phyloP scores from a whole-genome alignment of 2,888 invertebrate species.

The Amiota mariae region DNA sequence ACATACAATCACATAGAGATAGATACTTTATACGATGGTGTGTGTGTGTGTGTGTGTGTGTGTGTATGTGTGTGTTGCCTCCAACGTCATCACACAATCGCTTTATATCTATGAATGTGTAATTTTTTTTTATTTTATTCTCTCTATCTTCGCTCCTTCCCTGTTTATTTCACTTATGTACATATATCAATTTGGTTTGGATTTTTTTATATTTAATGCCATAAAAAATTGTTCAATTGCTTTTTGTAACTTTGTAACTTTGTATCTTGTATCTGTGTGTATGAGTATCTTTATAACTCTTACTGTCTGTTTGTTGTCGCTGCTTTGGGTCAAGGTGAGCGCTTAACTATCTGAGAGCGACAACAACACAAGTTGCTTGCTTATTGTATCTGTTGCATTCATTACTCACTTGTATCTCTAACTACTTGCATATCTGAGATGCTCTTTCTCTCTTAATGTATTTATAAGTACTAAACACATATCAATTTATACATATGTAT shows the following conservation, averaged over 20 bases:
- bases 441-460: neutral
- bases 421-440: constrained; percentile 58
- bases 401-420: constrained; percentile 50
- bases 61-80: too few relatives aligned
- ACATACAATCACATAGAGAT: too few relatives aligned
- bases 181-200: constrained; percentile 3
- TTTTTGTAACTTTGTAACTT: constrained; percentile 43
- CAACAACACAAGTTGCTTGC: constrained; percentile 30
- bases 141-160: too few relatives aligned
- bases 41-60: too few relatives aligned
- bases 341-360: constrained; percentile 29
- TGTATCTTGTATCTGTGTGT: constrained; percentile 37
- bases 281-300: neutral
- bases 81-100: too few relatives aligned
- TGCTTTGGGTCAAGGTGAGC: constrained; percentile 71
- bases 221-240: constrained; percentile 68
- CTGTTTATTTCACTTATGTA: too few relatives aligned
- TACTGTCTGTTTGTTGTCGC: constrained; percentile 35
- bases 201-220: constrained; percentile 23
- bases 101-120: too few relatives aligned
- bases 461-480: neutral
- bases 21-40: too few relatives aligned
- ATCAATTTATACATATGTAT: too few relatives aligned
- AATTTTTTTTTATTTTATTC: too few relatives aligned
- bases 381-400: constrained; percentile 36